A percentile compares a stretch with the other conserved stretches of the same genome.
These are phyloP conservation scores for Noctua fimbriata DNA, from an alignment of 2,888 invertebrate genomes.

Conservation along the genomic window DNA sequence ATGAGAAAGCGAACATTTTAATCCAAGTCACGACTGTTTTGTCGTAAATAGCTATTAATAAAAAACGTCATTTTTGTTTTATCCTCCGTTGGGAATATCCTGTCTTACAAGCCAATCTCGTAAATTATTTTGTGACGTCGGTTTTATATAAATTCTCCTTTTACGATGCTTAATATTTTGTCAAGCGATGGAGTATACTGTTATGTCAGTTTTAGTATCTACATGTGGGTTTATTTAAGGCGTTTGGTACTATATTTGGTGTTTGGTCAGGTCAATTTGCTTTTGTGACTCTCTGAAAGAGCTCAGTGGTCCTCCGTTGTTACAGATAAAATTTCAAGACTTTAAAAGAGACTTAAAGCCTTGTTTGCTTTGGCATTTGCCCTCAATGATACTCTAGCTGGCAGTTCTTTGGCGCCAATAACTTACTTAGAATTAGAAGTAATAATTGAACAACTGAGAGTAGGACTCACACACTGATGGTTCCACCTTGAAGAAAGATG, in stretches of 20 bases:
- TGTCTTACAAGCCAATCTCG: conserved; percentile 45
- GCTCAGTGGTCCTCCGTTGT: too few relatives aligned
- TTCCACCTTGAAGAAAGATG: too few relatives aligned
- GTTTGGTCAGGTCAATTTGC: background rate
- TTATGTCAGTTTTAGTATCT: conserved; percentile 10
- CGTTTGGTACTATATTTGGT: background rate
- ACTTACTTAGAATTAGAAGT: background rate
- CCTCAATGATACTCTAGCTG: background rate
- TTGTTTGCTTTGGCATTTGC: background rate
- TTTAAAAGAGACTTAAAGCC: background rate
- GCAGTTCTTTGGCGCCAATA: background rate
- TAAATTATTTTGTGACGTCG: conserved; percentile 48
- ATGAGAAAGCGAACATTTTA: conserved; percentile 62
- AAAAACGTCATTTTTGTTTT: conserved; percentile 59
- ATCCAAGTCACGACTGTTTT: conserved; percentile 64
- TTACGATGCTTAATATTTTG: conserved; percentile 21
- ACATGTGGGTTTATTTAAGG: background rate
- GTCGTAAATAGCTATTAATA: conserved; percentile 63
- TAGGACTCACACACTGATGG: too few relatives aligned
- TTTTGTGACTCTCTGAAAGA: background rate
- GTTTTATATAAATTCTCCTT: conserved; percentile 32
- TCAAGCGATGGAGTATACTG: background rate
- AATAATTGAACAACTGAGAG: background rate
- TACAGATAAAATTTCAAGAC: too few relatives aligned
- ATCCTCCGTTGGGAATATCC: conserved; percentile 56